These are phyloP conservation scores for Epicampocera succincta DNA, from an alignment of 2,888 invertebrate genomes.

Conservation along the genomic window DNA sequence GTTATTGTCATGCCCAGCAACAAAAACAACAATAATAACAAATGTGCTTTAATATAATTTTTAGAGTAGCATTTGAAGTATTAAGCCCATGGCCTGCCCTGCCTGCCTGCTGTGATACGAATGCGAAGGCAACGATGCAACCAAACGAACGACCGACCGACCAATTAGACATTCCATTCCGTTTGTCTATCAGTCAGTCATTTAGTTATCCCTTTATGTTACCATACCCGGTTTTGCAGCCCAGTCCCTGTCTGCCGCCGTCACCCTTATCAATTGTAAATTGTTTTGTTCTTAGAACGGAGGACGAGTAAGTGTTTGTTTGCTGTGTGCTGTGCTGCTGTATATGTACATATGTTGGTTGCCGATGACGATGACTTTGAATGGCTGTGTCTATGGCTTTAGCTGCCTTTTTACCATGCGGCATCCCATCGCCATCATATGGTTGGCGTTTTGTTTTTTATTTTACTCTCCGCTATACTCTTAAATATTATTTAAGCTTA, in stretches of 20 bases:
- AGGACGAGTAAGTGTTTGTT: slow-evolving; percentile 1
- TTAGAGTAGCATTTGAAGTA: slow-evolving; percentile 50
- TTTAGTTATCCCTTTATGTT: slow-evolving; percentile 19
- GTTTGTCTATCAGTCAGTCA: slow-evolving; percentile 3
- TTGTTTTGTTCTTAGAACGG: slow-evolving; percentile 37
- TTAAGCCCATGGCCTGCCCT: slow-evolving; percentile 51
- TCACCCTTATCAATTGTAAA: slow-evolving; percentile 60
- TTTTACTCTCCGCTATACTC: too few relatives aligned
- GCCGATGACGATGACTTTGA: slow-evolving; percentile 27
- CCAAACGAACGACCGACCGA: slow-evolving; percentile 1
- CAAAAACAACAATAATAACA: slow-evolving; percentile 8
- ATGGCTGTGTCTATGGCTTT: slow-evolving; percentile 32
- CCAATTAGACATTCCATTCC: slow-evolving; percentile 12
- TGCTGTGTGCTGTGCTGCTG: slow-evolving; percentile 13
- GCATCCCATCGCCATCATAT: slow-evolving; percentile 59
- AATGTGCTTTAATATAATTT: slow-evolving; percentile 60
- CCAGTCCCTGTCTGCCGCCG: neutral
- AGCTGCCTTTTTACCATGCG: slow-evolving; percentile 50
- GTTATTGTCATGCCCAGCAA: slow-evolving; percentile 53
- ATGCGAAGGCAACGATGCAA: slow-evolving; percentile 18
- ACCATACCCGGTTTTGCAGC: slow-evolving; percentile 24
- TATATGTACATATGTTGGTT: neutral
- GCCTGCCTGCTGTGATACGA: slow-evolving; percentile 33
- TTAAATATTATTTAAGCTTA: slow-evolving; percentile 5
- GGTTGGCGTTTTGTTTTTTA: slow-evolving; percentile 41